Percentiles rank a stretch among this genome's conserved stretches.
phyloP scores from a whole-genome alignment of 1,140 invertebrate genomes.

The Lithobius niger region DNA sequence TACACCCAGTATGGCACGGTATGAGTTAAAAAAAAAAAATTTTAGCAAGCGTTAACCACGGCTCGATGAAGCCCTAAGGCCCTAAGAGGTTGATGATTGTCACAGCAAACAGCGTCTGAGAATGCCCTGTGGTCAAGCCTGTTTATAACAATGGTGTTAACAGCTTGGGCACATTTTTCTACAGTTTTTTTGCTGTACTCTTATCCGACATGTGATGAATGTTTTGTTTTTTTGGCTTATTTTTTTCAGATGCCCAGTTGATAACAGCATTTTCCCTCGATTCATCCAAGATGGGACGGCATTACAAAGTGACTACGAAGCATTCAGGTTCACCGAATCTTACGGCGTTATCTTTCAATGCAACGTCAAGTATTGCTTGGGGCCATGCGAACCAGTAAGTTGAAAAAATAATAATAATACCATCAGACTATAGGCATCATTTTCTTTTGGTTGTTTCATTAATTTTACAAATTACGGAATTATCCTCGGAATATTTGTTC shows the following conservation, averaged over 20 bases:
- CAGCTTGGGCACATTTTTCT: not conserved
- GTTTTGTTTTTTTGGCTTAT: not conserved
- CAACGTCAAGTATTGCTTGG: conserved; percentile 90
- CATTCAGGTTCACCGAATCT: conserved; percentile 88
- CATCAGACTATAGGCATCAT: too few species aligned
- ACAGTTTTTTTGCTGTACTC: not conserved
- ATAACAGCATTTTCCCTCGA: conserved; percentile 78
- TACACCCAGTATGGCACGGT: too few species aligned
- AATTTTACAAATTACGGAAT: too few species aligned
- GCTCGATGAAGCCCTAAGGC: too few species aligned
- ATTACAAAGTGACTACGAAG: conserved; percentile 80
- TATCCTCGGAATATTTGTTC: too few species aligned
- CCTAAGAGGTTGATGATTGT: too few species aligned
- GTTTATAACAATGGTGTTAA: not conserved
- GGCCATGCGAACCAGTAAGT: conserved; percentile 79
- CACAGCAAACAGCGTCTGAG: too few species aligned
- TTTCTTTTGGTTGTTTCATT: too few species aligned
- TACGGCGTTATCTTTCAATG: conserved; percentile 95
- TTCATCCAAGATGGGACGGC: conserved; percentile 58
- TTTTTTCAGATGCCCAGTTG: conserved; percentile 63
- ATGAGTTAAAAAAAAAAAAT: too few species aligned
- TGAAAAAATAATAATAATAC: too few species aligned
- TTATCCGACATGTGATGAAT: not conserved
- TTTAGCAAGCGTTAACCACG: too few species aligned
- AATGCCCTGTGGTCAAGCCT: too few species aligned